Conservation (phyloP, 1,140 invertebrate genomes). For the Asbolus verrucosus region DNA sequence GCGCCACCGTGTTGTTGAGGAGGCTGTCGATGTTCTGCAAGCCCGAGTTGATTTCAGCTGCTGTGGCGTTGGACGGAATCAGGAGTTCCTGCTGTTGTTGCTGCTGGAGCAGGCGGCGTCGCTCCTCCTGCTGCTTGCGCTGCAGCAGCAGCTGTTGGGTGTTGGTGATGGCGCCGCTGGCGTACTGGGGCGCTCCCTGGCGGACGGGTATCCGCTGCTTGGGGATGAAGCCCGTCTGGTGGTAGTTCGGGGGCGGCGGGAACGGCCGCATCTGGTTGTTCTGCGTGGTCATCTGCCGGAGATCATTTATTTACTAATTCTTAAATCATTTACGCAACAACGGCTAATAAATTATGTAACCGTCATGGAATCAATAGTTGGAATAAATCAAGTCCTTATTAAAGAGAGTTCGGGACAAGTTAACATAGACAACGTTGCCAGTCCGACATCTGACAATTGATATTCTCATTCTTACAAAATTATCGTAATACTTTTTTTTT, state of each 20-base stretch:
- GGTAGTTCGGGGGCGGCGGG: slow-evolving; percentile 67
- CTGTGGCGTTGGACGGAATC: slow-evolving; percentile 74
- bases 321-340: too few species aligned
- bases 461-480: too few species aligned
- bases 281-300: slow-evolving; percentile 46
- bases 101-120: slow-evolving; percentile 70
- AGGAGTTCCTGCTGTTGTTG: slow-evolving; percentile 80
- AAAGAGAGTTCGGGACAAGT: too few species aligned
- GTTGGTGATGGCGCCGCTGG: slow-evolving; percentile 41
- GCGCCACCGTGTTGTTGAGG: slow-evolving; percentile 83
- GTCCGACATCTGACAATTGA: too few species aligned
- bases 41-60: slow-evolving; percentile 71
- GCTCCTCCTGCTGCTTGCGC: slow-evolving; percentile 63
- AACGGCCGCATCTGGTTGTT: slow-evolving; percentile 52
- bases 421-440: too few species aligned
- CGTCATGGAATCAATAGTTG: too few species aligned
- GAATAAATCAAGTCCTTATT: too few species aligned
- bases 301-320: too few species aligned
- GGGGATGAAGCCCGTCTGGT: slow-evolving; percentile 44
- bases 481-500: too few species aligned
- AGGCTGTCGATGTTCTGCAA: slow-evolving; percentile 80
- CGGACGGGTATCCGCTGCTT: slow-evolving; percentile 39
- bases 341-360: too few species aligned
- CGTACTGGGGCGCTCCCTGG: slow-evolving; percentile 61
- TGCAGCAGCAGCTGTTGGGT: slow-evolving; percentile 63